These are phyloP conservation scores for Myrmecophaga tridactyla DNA, from an alignment of 2,113 vertebrate genomes.

Conservation along the genomic window DNA sequence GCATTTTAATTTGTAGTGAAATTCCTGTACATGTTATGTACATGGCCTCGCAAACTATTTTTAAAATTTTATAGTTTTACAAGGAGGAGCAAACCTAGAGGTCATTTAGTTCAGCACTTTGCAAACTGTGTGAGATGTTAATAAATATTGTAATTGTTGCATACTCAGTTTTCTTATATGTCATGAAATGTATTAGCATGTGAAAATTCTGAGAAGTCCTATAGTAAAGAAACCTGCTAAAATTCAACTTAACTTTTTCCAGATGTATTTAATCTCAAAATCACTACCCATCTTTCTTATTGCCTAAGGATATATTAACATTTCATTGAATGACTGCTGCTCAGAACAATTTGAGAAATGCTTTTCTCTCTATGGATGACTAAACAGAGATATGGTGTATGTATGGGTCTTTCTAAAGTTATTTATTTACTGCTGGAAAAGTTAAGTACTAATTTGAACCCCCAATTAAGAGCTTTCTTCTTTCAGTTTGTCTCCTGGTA, in stretches of 20 bases:
- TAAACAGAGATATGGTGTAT: background rate
- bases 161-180: background rate
- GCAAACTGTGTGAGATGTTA: background rate
- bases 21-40: background rate
- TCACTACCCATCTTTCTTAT: background rate
- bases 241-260: background rate
- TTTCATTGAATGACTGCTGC: background rate
- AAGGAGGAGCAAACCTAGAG: background rate
- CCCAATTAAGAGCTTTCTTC: background rate
- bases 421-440: background rate
- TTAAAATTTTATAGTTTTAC: conserved; percentile 11
- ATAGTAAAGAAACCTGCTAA: background rate
- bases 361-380: background rate
- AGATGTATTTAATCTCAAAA: background rate
- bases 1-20: conserved; percentile 2
- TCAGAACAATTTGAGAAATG: background rate
- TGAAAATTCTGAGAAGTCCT: background rate
- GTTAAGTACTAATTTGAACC: conserved; percentile 22
- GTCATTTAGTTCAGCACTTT: background rate
- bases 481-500: background rate
- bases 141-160: background rate
- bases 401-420: background rate
- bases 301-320: background rate
- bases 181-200: background rate
- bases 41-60: background rate